These are phyloP conservation scores for Caenorhabditis japonica DNA, from an alignment of 2,888 invertebrate genomes.

Conservation along the genomic window DNA sequence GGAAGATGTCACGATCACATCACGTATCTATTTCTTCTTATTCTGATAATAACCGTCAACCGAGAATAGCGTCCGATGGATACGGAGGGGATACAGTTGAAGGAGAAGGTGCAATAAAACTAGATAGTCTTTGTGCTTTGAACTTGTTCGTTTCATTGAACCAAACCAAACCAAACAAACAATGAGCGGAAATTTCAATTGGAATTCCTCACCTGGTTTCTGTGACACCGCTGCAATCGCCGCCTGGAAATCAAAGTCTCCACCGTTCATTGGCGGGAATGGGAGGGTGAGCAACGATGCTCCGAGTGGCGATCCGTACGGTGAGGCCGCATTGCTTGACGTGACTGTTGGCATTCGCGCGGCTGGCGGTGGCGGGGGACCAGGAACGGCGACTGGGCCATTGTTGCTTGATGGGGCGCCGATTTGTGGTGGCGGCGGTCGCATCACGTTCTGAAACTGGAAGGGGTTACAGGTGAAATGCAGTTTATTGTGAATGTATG, in stretches of 20 bases:
- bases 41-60: too few species aligned
- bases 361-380: conserved; percentile 3
- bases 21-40: too few species aligned
- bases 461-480: background rate
- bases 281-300: conserved; percentile 32
- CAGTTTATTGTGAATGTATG: background rate
- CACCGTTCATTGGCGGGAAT: conserved; percentile 44
- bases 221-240: conserved; percentile 54
- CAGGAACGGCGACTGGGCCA: background rate
- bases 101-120: too few species aligned
- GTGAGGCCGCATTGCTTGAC: conserved; percentile 37
- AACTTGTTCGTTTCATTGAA: too few species aligned
- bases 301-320: conserved; percentile 55
- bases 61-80: too few species aligned
- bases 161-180: too few species aligned
- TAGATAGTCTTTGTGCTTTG: too few species aligned
- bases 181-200: too few species aligned
- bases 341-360: conserved; percentile 31
- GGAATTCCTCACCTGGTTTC: conserved; percentile 32
- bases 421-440: conserved; percentile 40
- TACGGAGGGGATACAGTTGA: too few species aligned
- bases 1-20: too few species aligned
- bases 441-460: conserved; percentile 33
- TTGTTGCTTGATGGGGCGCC: conserved; percentile 4
- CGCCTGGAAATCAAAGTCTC: conserved; percentile 53